Base-by-base conservation (phyloP, 2,113 vertebrate species). In the Elgaria multicarinata region DNA sequence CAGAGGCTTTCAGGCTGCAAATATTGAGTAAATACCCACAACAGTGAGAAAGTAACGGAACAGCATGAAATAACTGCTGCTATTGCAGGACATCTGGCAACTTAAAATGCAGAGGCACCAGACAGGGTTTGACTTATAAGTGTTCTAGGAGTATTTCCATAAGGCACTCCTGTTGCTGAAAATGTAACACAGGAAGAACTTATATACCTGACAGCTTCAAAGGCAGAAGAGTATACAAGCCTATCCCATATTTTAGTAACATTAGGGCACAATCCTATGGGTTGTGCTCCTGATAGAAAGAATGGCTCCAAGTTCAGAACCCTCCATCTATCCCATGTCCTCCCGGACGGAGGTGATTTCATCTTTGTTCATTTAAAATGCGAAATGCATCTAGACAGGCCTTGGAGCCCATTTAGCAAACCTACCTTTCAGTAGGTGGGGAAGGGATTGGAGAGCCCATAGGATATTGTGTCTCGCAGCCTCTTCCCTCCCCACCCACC, bases 101-200 rank as follows among this genome's bases (percentile, higher is more conserved):
- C 64, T 46, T 58, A 86, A 58, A 36, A 16, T 66, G 22, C 36
- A 28, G 7, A 75, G 39, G 83, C 50, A 3, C 26, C 33, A 44
- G 58, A 44, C 62, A 0, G 0, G 1, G 0, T 44, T 24, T 36
- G 33, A 55, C 31, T 55, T 72, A 16, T 22, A 50, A 50, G 46
- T 1, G 7, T 36, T 22, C 46, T 39, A 72, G 20, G 20, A 72
- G 20, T 26, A 44, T 53, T 85, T 85, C 20, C 24, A 22, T 28
- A 53, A 72, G 50, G 22, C 46, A 74, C n/a, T 39, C 12, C 46
- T 55, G 13, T 36, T 20, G 39, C 9, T 53, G 69, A 50, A 72
- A 72, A 36, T 33, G 31, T n/a, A 67, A 46, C 62, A 83, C 64
- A 46, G 67, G 33, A 67, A 85, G 31, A 39, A 20, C 18, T 53